Base-by-base conservation (phyloP, 2,113 vertebrate genomes). In the Alouatta palliata region DNA sequence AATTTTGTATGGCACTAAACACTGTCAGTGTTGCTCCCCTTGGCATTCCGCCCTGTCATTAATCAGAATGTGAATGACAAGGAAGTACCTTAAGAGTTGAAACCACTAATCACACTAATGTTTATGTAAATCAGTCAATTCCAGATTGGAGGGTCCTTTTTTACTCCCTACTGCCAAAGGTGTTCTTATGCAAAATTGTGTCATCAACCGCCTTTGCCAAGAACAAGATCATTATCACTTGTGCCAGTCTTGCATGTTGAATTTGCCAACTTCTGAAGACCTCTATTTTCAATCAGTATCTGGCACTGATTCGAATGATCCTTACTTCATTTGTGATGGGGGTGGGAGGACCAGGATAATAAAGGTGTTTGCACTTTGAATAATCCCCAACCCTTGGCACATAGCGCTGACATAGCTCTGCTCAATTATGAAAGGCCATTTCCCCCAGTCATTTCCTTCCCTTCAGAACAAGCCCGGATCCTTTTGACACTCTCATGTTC, bases 41-140 rank as follows among this genome's bases (percentile, higher is more conserved):
- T 84, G 96, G 83, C 80, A 35, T 54, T 27, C 43, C 75, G 25
- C 85, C 81, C 2, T 8, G 16, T 20, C 19, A 1, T 76, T 81
- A 82, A 73, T 90, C 45, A 17, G 30, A 90, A 95, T 35, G 45
- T 52, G 90, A 83, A 93, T 76, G 49, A 81, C 81, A 85, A 35
- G 30, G 37, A 77, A 30, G 37, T 37, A 40, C n/a, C n/a, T 21
- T 43, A 32, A 58, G 23, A 61, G 43, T 40, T 14, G 82, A 96
- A 94, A 32, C 17, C 68, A 11, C 83, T 4, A 37, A 47, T 83
- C 49, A 76, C 76, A 27, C 54, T 83, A 49, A 47, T 76, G 43
- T 86, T 87, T 97, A 95, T 94, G 82, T 66, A 90, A 95, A 93
- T 96, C 68, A 87, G 64, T 27, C 79, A 66, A 92, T 93, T 96